Percentiles rank a stretch among this genome's conserved stretches.
Evolutionary conservation across 30 jellyfish, hydroid and myxozoan species (phyloP).

Genomic region (Cassiopea andromeda): DNA sequence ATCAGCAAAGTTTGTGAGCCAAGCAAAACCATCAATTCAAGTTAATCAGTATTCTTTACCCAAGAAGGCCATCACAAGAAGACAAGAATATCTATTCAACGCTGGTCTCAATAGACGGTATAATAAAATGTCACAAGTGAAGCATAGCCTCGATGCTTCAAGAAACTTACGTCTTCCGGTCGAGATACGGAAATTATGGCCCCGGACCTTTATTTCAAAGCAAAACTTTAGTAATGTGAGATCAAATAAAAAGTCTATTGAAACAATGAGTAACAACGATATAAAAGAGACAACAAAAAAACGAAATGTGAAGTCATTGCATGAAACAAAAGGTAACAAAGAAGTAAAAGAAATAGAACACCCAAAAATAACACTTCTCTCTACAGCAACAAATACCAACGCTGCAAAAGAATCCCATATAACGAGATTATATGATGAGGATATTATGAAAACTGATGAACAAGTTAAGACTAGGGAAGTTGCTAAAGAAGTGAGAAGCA

Average conservation of each 20-base stretch:
- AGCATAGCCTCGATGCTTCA: background rate
- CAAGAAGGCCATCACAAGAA: slow-evolving; percentile 15
- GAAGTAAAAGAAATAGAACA: background rate
- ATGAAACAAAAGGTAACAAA: background rate
- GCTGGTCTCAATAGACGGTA: background rate
- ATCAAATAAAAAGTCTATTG: background rate
- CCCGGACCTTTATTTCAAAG: slow-evolving; percentile 22
- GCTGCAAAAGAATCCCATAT: background rate
- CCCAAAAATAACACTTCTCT: slow-evolving; percentile 22
- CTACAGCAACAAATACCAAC: background rate
- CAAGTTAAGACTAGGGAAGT: slow-evolving; percentile 50
- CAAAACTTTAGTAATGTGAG: background rate
- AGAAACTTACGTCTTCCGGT: slow-evolving; percentile 4
- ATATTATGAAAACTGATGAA: slow-evolving; percentile 2
- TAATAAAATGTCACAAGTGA: background rate
- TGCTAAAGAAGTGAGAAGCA: background rate
- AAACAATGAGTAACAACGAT: background rate
- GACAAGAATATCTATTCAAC: slow-evolving; percentile 30
- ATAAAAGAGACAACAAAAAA: background rate
- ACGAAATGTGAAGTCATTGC: background rate
- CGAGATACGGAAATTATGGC: slow-evolving; percentile 36
- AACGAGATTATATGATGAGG: slow-evolving; percentile 15
- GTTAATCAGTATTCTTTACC: background rate
- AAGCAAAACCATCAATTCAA: slow-evolving; percentile 3
- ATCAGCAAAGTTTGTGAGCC: background rate